These are phyloP conservation scores for Hydraecia micacea DNA, from an alignment of 2,888 invertebrate species.

Conservation along the genomic window DNA sequence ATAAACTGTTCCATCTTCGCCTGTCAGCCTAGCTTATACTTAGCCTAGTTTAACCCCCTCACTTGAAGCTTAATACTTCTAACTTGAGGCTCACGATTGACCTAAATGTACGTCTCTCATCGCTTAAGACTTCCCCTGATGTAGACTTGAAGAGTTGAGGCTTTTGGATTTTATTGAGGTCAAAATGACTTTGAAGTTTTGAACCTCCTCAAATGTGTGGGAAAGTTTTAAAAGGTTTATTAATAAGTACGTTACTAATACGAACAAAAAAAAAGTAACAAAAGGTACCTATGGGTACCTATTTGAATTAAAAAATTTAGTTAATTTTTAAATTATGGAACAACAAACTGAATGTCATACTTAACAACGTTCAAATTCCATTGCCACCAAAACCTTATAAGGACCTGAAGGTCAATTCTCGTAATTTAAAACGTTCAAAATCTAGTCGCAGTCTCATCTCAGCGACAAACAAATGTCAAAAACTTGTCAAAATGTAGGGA, in stretches of 20 bases:
- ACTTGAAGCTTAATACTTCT: constrained; percentile 37
- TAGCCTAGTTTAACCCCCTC: constrained; percentile 32
- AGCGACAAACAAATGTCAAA: too few species aligned
- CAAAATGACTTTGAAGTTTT: constrained; percentile 31
- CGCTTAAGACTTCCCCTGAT: constrained; percentile 21
- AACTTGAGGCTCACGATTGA: constrained; percentile 44
- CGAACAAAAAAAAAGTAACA: neutral
- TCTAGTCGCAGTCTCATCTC: too few species aligned
- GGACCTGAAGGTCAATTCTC: too few species aligned
- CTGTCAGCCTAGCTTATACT: constrained; percentile 10
- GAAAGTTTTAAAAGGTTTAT: neutral
- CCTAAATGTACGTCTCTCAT: constrained; percentile 50
- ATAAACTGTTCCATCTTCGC: neutral
- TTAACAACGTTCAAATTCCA: too few species aligned
- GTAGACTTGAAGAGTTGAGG: constrained; percentile 9
- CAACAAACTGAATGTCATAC: too few species aligned
- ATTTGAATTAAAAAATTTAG: neutral
- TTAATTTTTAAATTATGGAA: too few species aligned
- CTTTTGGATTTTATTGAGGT: constrained; percentile 42
- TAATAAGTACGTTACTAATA: neutral
- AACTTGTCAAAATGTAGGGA: too few species aligned
- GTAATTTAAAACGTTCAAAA: too few species aligned
- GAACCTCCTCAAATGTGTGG: neutral
- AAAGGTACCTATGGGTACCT: too few species aligned
- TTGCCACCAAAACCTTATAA: too few species aligned